Percentiles rank a stretch among this genome's conserved stretches.
phyloP scores from a whole-genome alignment of 2,113 vertebrate genomes.

The Bos javanicus region DNA sequence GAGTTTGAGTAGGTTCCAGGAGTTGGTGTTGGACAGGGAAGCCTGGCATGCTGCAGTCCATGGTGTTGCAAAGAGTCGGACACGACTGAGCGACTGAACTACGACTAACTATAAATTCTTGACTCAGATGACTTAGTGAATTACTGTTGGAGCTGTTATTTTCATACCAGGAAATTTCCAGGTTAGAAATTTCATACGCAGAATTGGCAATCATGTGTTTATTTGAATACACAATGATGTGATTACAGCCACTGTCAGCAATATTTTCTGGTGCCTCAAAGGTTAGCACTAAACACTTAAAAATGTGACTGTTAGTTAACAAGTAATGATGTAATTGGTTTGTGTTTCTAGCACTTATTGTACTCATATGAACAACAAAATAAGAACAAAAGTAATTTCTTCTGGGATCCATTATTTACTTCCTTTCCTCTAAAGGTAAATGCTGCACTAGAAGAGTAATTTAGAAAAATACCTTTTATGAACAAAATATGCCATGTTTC shows the following conservation, averaged over 20 bases:
- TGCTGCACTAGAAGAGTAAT: neutral
- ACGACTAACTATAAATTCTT: neutral
- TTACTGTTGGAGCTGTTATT: neutral
- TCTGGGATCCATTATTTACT: neutral
- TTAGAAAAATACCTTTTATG: neutral
- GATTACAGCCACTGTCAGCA: neutral
- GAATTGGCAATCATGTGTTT: neutral
- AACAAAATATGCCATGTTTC: neutral
- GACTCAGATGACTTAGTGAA: slow-evolving; percentile 16
- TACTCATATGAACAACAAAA: neutral
- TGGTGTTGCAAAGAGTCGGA: rapidly evolving
- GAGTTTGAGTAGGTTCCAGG: neutral
- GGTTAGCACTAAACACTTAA: neutral
- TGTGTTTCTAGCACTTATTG: neutral
- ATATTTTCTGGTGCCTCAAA: slow-evolving; percentile 13
- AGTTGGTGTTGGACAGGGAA: neutral
- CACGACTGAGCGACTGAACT: neutral
- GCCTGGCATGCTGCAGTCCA: neutral
- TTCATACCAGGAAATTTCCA: neutral
- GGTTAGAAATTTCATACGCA: neutral
- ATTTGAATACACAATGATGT: neutral
- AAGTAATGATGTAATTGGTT: neutral
- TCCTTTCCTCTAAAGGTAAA: neutral
- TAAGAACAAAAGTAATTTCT: slow-evolving; percentile 9
- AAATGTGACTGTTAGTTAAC: neutral